These are phyloP conservation scores for Apis florea DNA, from an alignment of 1,140 invertebrate genomes.

Conservation along the genomic window DNA sequence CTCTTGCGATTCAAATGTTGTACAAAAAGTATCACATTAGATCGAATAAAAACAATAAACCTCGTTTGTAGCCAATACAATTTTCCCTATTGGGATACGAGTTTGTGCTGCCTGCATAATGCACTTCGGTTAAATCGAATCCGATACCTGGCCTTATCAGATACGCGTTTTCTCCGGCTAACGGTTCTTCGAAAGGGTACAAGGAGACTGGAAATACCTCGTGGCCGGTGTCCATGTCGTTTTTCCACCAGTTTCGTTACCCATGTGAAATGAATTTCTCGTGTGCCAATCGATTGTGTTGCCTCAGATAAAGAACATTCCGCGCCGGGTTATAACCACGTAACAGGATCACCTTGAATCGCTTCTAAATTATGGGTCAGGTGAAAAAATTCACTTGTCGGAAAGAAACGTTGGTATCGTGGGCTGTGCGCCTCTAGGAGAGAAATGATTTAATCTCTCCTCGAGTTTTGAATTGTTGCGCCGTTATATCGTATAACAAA, in stretches of 20 bases:
- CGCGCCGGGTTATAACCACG: neutral
- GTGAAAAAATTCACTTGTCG: neutral
- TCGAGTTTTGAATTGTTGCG: too few relatives aligned
- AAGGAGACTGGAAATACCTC: conserved; percentile 1
- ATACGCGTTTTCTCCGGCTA: conserved; percentile 4
- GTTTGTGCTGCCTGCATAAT: neutral
- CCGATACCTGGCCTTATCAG: conserved; percentile 15
- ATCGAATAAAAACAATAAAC: conserved; percentile 11
- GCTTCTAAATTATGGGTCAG: conserved; percentile 1
- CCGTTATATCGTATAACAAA: too few relatives aligned
- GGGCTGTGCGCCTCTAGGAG: too few relatives aligned
- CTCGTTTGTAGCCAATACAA: neutral
- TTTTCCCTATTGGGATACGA: neutral
- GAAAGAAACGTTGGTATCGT: neutral
- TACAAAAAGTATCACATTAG: too few relatives aligned
- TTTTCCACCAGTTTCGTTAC: neutral
- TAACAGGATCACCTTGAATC: conserved; percentile 6
- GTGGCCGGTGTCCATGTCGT: neutral
- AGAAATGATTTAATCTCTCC: too few relatives aligned
- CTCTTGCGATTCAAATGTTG: too few relatives aligned
- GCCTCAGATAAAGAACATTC: neutral
- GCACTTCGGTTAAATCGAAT: neutral
- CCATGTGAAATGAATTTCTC: conserved; percentile 11
- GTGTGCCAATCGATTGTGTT: neutral
- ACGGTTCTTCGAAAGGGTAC: conserved; percentile 4